phyloP scores from a whole-genome alignment of 2,888 invertebrate genomes.

The Fragum fragum region DNA sequence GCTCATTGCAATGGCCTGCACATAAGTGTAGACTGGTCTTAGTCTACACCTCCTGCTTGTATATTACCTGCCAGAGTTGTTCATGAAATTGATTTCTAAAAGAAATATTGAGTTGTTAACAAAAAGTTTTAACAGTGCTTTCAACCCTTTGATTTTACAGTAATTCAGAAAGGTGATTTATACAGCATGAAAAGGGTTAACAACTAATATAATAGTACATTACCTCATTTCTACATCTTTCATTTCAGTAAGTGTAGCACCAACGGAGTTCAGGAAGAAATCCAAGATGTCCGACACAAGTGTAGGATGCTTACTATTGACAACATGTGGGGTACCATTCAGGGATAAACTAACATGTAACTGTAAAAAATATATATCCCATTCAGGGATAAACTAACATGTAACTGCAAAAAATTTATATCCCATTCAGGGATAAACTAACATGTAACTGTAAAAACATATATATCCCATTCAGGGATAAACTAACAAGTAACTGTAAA shows the following conservation, averaged over 20 bases:
- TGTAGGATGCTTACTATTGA: constrained; percentile 75
- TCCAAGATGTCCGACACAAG: constrained; percentile 90
- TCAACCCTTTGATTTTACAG: no score
- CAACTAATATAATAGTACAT: constrained; percentile 92
- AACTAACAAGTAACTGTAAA: constrained; percentile 89
- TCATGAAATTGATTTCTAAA: no score
- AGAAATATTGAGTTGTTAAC: no score
- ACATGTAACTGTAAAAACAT: no score
- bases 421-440: no score
- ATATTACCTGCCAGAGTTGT: no score
- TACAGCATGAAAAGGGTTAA: no score
- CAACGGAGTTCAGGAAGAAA: constrained; percentile 90
- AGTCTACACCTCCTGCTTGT: no score
- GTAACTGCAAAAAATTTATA: constrained; percentile 86
- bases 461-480: constrained; percentile 87
- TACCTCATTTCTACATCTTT: constrained; percentile 90
- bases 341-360: constrained; percentile 90
- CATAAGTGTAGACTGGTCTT: no score
- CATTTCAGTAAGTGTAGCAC: constrained; percentile 90
- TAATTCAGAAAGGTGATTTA: no score
- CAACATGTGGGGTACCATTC: constrained; percentile 85
- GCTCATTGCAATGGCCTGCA: no score
- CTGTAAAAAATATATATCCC: constrained; percentile 85
- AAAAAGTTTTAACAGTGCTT: no score
- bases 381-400: constrained; percentile 89